Evolutionary conservation across 2,888 invertebrate genomes (phyloP).

Genomic region (Aspidapion aeneum): DNA sequence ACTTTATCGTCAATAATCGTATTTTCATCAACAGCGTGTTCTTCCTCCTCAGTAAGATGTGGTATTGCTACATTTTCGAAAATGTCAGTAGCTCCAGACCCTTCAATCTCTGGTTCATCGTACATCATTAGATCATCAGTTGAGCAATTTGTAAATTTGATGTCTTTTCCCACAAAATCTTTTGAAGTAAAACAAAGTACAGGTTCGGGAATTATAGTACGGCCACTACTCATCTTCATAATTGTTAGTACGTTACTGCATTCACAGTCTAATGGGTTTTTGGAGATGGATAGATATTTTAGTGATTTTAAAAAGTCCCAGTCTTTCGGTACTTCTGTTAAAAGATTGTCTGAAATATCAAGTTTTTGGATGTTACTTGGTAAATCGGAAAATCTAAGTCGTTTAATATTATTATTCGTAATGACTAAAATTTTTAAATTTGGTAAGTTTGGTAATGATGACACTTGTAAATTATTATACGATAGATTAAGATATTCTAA

Average conservation of each 20-base stretch:
- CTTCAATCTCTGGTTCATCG: slow-evolving; percentile 34
- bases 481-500: slow-evolving; percentile 40
- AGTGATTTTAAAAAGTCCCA: slow-evolving; percentile 54
- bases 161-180: slow-evolving; percentile 36
- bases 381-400: slow-evolving; percentile 35
- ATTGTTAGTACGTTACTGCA: slow-evolving; percentile 64
- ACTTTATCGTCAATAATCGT: slow-evolving; percentile 26
- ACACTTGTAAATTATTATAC: slow-evolving; percentile 34
- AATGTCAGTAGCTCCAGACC: slow-evolving; percentile 32
- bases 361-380: slow-evolving; percentile 45
- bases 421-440: slow-evolving; percentile 41
- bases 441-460: slow-evolving; percentile 33
- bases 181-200: slow-evolving; percentile 39
- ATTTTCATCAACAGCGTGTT: slow-evolving; percentile 23
- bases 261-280: slow-evolving; percentile 68
- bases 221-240: slow-evolving; percentile 52
- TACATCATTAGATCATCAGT: slow-evolving; percentile 34
- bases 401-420: slow-evolving; percentile 38
- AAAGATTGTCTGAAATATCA: slow-evolving; percentile 61
- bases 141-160: slow-evolving; percentile 33
- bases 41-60: slow-evolving; percentile 27
- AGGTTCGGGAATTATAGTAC: slow-evolving; percentile 36
- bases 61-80: slow-evolving; percentile 24
- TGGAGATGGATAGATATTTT: slow-evolving; percentile 61
- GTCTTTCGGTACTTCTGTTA: slow-evolving; percentile 56